These are phyloP conservation scores for Tetraodon nigroviridis DNA, from an alignment of 2,113 vertebrate species.

Conservation along the genomic window DNA sequence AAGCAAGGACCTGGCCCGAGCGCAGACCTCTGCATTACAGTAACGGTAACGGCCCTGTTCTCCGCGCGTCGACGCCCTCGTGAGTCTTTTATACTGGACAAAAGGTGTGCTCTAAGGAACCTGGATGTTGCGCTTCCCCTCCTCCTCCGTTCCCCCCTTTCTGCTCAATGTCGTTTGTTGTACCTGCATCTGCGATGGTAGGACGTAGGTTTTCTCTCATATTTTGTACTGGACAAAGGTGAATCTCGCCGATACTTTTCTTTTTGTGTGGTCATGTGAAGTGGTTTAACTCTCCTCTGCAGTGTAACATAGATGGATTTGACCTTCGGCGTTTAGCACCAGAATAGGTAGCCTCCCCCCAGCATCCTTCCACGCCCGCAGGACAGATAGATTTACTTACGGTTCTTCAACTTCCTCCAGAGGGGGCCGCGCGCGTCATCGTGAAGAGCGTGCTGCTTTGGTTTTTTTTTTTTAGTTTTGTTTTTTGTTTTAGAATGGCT, in stretches of 20 bases:
- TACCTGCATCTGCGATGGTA: constrained; percentile 64
- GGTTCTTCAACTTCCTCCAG: constrained; percentile 28
- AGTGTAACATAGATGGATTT: constrained; percentile 50
- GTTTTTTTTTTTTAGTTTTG: constrained; percentile 36
- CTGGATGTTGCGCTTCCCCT: constrained; percentile 37
- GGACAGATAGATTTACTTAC: constrained; percentile 29
- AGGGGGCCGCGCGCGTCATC: constrained; percentile 16
- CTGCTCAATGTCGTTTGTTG: constrained; percentile 55
- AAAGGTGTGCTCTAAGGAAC: constrained; percentile 62
- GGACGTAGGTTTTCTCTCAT: constrained; percentile 57
- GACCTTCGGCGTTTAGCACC: constrained; percentile 60
- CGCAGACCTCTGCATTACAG: constrained; percentile 64
- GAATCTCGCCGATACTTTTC: constrained; percentile 70
- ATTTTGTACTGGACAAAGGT: constrained; percentile 80
- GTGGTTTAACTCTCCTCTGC: constrained; percentile 58
- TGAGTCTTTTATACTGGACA: constrained; percentile 77
- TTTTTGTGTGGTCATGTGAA: constrained; percentile 47
- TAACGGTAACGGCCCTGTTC: constrained; percentile 62
- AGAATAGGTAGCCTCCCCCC: constrained; percentile 40
- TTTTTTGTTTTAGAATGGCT: constrained; percentile 36
- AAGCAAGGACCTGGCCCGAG: constrained; percentile 67
- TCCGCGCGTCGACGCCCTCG: constrained; percentile 61
- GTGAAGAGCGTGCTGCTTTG: constrained; percentile 59
- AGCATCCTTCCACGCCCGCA: constrained; percentile 2
- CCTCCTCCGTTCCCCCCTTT: constrained; percentile 10